These are phyloP conservation scores for Bombus confusus DNA, from an alignment of 1,140 invertebrate genomes.

Conservation along the genomic window DNA sequence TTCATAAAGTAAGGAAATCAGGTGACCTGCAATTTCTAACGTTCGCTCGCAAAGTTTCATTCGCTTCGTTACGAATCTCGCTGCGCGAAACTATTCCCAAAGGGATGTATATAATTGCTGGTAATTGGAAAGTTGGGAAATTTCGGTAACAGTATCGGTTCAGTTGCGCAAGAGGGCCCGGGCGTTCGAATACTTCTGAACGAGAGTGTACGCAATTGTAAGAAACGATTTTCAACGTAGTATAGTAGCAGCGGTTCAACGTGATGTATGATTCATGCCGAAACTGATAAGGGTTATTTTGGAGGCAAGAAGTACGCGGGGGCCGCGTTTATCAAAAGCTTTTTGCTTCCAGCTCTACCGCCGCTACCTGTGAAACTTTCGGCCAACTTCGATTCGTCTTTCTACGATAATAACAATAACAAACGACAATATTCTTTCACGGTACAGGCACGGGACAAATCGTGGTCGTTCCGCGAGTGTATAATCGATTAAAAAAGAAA, in stretches of 20 bases:
- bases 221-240: neutral
- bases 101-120: too few species aligned
- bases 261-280: slow-evolving; percentile 34
- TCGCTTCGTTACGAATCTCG: too few species aligned
- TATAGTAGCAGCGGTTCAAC: neutral
- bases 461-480: neutral
- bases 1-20: too few species aligned
- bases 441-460: neutral
- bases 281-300: slow-evolving; percentile 38
- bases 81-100: too few species aligned
- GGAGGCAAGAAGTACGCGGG: slow-evolving; percentile 32
- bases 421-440: slow-evolving; percentile 21
- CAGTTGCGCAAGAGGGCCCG: too few species aligned
- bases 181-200: neutral
- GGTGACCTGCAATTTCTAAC: too few species aligned
- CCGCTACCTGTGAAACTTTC: slow-evolving; percentile 20
- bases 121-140: neutral
- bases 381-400: slow-evolving; percentile 34
- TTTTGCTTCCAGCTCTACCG: neutral
- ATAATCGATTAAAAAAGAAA: slow-evolving; percentile 10
- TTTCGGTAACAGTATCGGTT: neutral
- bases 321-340: slow-evolving; percentile 43
- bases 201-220: neutral
- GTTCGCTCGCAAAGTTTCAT: too few species aligned
- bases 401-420: neutral